Conservation (phyloP, 1,140 invertebrate species). For the Apolygus lucorum region DNA sequence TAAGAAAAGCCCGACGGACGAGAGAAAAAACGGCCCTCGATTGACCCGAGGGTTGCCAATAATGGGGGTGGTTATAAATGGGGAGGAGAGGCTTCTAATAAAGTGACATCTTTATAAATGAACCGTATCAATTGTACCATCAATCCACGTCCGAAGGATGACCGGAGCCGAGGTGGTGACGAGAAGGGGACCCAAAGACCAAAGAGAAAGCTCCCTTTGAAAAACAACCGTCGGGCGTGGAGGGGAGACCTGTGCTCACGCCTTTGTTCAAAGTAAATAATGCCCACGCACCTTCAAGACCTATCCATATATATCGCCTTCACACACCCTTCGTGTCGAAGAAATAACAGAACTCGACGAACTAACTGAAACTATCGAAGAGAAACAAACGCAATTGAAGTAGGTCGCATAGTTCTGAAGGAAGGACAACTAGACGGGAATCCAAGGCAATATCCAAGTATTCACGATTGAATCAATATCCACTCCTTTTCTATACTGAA, state of each 20-base stretch:
- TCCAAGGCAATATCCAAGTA: too few relatives aligned
- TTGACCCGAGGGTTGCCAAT: neutral
- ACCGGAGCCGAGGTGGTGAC: neutral
- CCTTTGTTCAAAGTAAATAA: neutral
- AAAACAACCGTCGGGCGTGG: neutral
- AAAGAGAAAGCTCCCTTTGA: neutral
- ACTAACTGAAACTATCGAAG: too few relatives aligned
- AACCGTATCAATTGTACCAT: constrained; percentile 7
- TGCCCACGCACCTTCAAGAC: neutral
- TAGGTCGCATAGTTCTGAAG: too few relatives aligned
- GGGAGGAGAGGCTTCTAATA: neutral
- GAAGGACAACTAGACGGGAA: too few relatives aligned
- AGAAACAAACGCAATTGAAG: too few relatives aligned
- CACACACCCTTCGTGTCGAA: too few relatives aligned
- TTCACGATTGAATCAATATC: too few relatives aligned
- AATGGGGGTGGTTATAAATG: constrained; percentile 2
- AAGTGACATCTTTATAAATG: constrained; percentile 18
- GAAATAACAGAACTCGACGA: too few relatives aligned
- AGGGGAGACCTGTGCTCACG: neutral
- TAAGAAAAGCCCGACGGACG: too few relatives aligned
- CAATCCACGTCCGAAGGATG: constrained; percentile 13
- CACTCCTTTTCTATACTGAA: too few relatives aligned
- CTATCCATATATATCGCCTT: too few relatives aligned
- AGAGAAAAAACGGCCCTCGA: neutral
- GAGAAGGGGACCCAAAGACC: neutral